phyloP scores from a whole-genome alignment of 2,797 vertebrate genomes.

The Chelmon rostratus region DNA sequence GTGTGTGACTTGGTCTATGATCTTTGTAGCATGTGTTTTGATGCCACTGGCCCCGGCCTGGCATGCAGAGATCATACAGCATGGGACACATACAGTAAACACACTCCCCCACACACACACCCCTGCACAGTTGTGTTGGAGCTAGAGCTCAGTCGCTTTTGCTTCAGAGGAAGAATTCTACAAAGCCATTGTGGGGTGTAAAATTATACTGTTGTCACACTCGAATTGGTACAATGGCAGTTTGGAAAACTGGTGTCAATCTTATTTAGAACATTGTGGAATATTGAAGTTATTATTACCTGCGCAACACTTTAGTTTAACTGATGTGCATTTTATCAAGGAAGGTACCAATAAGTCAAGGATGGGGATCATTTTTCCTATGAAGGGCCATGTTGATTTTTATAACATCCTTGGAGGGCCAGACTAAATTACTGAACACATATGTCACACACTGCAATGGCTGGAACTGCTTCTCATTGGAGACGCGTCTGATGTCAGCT shows the following conservation, averaged over 20 bases:
- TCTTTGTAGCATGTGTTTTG: conserved; percentile 55
- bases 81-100: conserved; percentile 30
- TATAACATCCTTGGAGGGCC: too few species aligned
- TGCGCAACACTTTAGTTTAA: background rate
- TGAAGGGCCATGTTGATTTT: too few species aligned
- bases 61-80: conserved; percentile 49
- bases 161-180: conserved; percentile 34
- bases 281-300: conserved; percentile 26
- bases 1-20: conserved; percentile 32
- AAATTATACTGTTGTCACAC: conserved; percentile 35
- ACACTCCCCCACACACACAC: conserved; percentile 24
- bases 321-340: background rate
- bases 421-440: too few species aligned
- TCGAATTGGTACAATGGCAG: conserved; percentile 38
- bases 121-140: conserved; percentile 26
- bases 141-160: conserved; percentile 56
- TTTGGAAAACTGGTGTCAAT: conserved; percentile 43
- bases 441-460: too few species aligned
- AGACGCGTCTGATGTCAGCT: too few species aligned
- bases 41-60: conserved; percentile 41
- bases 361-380: too few species aligned
- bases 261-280: conserved; percentile 36
- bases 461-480: too few species aligned
- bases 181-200: conserved; percentile 32
- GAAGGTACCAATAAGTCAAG: too few species aligned